These are phyloP conservation scores for Takifugu ocellatus DNA, from an alignment of 2,797 vertebrate species.

Conservation along the genomic window DNA sequence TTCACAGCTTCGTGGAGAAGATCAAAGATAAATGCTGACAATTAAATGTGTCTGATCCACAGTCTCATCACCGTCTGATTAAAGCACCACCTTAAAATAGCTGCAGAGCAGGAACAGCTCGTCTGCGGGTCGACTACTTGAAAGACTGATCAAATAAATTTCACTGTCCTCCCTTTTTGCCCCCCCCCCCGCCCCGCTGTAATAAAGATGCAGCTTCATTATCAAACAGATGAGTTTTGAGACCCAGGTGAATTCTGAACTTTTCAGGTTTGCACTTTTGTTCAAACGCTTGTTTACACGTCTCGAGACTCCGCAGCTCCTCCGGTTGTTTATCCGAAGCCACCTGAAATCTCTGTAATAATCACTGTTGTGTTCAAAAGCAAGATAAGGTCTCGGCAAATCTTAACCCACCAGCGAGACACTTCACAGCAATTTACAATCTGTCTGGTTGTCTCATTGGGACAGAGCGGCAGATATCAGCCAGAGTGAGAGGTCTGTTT, in stretches of 20 bases:
- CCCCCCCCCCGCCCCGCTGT: slow-evolving; percentile 12
- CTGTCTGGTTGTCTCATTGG: slow-evolving; percentile 38
- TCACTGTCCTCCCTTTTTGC: slow-evolving; percentile 18
- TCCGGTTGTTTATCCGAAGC: slow-evolving; percentile 66
- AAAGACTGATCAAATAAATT: slow-evolving; percentile 59
- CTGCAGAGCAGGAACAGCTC: slow-evolving; percentile 21
- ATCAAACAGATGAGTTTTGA: slow-evolving; percentile 37
- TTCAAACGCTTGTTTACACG: slow-evolving; percentile 67
- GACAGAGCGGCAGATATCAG: slow-evolving; percentile 65
- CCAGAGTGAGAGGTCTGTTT: slow-evolving; percentile 52
- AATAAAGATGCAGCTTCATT: slow-evolving; percentile 35
- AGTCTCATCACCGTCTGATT: slow-evolving; percentile 38
- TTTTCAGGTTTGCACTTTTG: slow-evolving; percentile 36
- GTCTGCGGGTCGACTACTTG: slow-evolving; percentile 38
- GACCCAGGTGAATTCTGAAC: slow-evolving; percentile 38
- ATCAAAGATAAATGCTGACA: slow-evolving; percentile 35
- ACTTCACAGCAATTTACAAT: slow-evolving; percentile 64
- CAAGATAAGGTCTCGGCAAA: slow-evolving; percentile 69
- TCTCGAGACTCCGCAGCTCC: slow-evolving; percentile 49
- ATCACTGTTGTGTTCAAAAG: slow-evolving; percentile 71
- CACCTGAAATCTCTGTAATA: slow-evolving; percentile 65
- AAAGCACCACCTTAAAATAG: slow-evolving; percentile 59
- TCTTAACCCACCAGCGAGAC: slow-evolving; percentile 66
- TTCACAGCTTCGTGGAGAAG: background rate
- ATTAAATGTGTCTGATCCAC: slow-evolving; percentile 45